Conservation (phyloP, 2,888 invertebrate species). For the Brachynemurus nebulosus region DNA sequence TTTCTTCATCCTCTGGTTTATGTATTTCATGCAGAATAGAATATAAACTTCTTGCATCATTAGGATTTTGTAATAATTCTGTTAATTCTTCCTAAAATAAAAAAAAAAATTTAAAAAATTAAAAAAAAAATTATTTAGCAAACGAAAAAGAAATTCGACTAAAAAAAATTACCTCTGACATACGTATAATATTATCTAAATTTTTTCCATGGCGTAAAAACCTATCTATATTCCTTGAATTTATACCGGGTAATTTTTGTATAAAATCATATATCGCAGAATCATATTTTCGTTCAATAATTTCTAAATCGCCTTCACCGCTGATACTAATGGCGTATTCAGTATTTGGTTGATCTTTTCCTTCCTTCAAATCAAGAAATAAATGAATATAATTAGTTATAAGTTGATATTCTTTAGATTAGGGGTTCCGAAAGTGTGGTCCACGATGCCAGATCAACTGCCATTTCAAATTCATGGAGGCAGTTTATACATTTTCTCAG, state of each 20-base stretch:
- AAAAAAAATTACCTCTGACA: conserved; percentile 40
- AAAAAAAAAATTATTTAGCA: conserved; percentile 9
- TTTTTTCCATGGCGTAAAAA: conserved; percentile 62
- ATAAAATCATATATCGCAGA: conserved; percentile 45
- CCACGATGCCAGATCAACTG: no score
- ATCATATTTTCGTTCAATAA: conserved; percentile 40
- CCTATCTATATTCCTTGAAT: conserved; percentile 66
- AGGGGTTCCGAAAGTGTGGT: no score
- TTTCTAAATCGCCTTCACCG: conserved; percentile 42
- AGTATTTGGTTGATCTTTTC: conserved; percentile 66
- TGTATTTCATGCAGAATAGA: conserved; percentile 55
- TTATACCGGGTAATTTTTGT: conserved; percentile 82
- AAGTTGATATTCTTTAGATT: no score
- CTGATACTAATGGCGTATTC: conserved; percentile 58
- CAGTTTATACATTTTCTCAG: no score
- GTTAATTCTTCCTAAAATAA: conserved; percentile 49
- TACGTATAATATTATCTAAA: conserved; percentile 45
- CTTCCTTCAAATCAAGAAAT: conserved; percentile 40
- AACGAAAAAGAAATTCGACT: neutral
- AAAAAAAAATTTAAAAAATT: conserved; percentile 12
- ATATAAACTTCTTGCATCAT: conserved; percentile 52
- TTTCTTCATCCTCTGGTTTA: conserved; percentile 36
- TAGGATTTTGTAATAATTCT: conserved; percentile 55
- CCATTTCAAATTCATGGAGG: no score
- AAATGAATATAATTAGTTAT: no score